Evolutionary conservation across 2,888 invertebrate genomes (phyloP).

Genomic region (Ctena decussata): DNA sequence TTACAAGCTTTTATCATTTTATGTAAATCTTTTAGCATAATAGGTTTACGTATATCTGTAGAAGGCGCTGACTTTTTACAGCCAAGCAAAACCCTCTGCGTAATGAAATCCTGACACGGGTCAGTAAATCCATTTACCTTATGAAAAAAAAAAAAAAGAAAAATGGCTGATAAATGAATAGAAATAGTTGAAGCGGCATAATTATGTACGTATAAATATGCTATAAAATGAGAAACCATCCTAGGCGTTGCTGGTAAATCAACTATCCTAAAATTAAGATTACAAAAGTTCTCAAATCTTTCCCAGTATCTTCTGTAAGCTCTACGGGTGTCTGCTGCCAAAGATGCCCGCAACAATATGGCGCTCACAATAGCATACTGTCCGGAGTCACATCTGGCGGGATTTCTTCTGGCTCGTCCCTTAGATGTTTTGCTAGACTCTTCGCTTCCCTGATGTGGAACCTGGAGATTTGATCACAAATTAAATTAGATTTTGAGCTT

Average conservation of each 20-base stretch:
- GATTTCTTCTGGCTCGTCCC: slow-evolving; percentile 13
- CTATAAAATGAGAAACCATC: not conserved
- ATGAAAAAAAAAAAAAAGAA: not conserved
- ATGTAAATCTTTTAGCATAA: not conserved
- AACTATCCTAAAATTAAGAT: not conserved
- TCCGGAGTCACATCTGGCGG: slow-evolving; percentile 18
- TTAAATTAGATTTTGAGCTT: slow-evolving; percentile 13
- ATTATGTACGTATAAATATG: not conserved
- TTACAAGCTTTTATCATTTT: not conserved
- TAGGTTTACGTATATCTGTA: not conserved
- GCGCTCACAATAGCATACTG: not conserved
- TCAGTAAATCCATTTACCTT: not conserved
- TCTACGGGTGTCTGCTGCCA: not conserved
- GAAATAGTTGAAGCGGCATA: not conserved
- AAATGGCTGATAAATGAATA: slow-evolving; percentile 7
- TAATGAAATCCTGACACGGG: not conserved
- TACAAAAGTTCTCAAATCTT: not conserved
- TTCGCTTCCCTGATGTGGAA: slow-evolving; percentile 33
- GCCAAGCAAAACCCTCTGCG: slow-evolving; percentile 14
- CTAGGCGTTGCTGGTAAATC: not conserved
- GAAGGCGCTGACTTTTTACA: slow-evolving; percentile 2
- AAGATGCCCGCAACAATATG: not conserved
- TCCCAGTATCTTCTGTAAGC: not conserved
- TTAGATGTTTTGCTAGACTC: slow-evolving; percentile 23
- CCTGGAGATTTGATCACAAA: slow-evolving; percentile 40